Base-by-base conservation (phyloP, 2,888 invertebrate species). In the Hirudinaria manillensis region DNA sequence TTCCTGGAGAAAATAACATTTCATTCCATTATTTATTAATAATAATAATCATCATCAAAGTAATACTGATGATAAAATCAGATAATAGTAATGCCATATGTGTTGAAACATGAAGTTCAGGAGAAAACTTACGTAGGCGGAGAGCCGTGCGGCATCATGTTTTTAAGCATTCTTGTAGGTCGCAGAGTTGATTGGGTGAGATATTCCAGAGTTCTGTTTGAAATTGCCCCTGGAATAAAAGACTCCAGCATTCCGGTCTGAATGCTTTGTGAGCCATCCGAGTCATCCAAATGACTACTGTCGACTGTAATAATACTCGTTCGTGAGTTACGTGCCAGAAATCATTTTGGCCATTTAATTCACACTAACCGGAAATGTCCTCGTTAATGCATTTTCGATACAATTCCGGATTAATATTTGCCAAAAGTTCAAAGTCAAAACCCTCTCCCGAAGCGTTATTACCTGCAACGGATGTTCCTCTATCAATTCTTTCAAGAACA, bases 201-300 rank as follows among this genome's bases (percentile, higher is more conserved):
- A 29, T 79, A 75, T 79, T 81, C 78, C 78, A 81, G 75, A 76
- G 77, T 77, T n/a, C 76, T 66, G 74, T 77, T 80, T 3, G 78
- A 79, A 21, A 79, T 78, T 7, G 78, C 77, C 16, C 79, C 80
- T 13, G 78, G 76, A 34, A 80, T 79, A 71, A 78, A 79, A 32
- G 77, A 66, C 32, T 76, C 76, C n/a, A 70, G 36, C n/a, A 68
- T 34, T 68, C 32, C 32, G 27, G 68, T 34, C 21, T 68, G 68
- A 36, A 68, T 34, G 10, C 13, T 13, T n/a, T 68, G 68, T n/a
- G n/a, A 32, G 68, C 32, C 36, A 36, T n/a, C 32, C 61, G n/a
- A 61, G 7, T 61, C 24, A 29, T 29, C 29, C 24, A 61, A 29
- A 61, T 16, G 61, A 61, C 24, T 61, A 19, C n/a, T 61, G 29